Evolutionary conservation across 2,797 vertebrate species (phyloP).

Genomic region (Tamandua tetradactyla): DNA sequence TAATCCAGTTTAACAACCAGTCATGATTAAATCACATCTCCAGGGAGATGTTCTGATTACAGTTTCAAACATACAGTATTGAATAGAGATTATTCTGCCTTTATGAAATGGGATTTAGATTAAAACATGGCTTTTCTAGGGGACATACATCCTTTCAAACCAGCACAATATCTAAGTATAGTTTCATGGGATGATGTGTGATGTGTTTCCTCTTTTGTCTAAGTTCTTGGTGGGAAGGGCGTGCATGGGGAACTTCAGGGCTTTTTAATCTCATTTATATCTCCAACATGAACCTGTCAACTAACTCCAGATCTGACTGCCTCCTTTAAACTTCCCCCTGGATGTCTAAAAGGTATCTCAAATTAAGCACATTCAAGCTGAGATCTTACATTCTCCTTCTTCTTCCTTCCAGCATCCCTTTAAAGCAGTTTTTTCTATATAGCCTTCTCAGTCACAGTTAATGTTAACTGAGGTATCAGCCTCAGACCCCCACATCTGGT

Average conservation of each 20-base stretch:
- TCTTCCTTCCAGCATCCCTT: not conserved
- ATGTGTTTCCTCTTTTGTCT: not conserved
- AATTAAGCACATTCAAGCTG: not conserved
- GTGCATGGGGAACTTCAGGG: not conserved
- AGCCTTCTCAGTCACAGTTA: not conserved
- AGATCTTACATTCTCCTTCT: not conserved
- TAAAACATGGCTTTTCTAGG: no score
- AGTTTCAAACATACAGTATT: no score
- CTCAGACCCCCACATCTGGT: not conserved
- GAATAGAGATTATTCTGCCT: no score
- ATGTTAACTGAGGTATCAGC: not conserved
- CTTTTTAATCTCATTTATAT: not conserved
- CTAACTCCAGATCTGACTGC: not conserved
- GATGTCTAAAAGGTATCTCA: not conserved
- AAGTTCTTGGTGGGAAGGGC: not conserved
- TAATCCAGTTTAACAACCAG: no score
- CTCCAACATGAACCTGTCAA: not conserved
- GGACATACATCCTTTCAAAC: no score
- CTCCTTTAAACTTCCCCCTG: not conserved
- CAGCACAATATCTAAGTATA: no score
- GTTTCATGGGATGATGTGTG: not conserved
- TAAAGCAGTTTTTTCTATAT: not conserved
- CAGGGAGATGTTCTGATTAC: no score
- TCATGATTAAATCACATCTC: no score
- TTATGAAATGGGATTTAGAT: no score